Evolutionary conservation across 1,140 invertebrate genomes (phyloP).

Genomic region (Ylistrum balloti): DNA sequence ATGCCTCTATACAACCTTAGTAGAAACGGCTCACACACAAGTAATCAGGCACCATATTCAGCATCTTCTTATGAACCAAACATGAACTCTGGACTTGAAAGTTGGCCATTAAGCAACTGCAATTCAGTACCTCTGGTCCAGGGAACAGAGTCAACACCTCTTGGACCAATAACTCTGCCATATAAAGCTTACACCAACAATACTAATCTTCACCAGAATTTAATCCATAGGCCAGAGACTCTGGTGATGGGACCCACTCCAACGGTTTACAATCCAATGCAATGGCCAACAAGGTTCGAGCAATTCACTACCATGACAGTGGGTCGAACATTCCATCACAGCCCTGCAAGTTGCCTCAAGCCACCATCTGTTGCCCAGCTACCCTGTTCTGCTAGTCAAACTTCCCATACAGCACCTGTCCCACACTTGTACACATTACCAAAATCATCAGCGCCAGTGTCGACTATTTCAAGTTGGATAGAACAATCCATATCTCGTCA

Average conservation of each 20-base stretch:
- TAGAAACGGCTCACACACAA: background rate
- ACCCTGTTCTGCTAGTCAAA: background rate
- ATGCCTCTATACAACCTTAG: background rate
- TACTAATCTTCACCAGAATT: background rate
- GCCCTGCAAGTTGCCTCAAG: background rate
- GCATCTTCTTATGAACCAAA: background rate
- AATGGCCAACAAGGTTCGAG: slow-evolving; percentile 4
- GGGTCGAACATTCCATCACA: background rate
- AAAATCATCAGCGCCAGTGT: slow-evolving; percentile 7
- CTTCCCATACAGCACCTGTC: background rate
- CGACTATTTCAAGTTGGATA: background rate
- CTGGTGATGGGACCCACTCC: background rate
- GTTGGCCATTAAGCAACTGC: background rate
- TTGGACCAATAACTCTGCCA: background rate
- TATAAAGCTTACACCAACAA: background rate
- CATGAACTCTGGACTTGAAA: background rate
- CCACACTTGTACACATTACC: background rate
- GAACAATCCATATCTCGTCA: background rate
- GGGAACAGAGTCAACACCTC: background rate
- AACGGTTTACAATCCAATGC: slow-evolving; percentile 4
- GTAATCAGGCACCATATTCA: background rate
- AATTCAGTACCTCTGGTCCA: background rate
- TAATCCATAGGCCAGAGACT: background rate
- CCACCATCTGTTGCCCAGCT: background rate
- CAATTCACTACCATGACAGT: background rate